Evolutionary conservation across 2,888 invertebrate species (phyloP).

Genomic region (Druceiella hillmani): DNA sequence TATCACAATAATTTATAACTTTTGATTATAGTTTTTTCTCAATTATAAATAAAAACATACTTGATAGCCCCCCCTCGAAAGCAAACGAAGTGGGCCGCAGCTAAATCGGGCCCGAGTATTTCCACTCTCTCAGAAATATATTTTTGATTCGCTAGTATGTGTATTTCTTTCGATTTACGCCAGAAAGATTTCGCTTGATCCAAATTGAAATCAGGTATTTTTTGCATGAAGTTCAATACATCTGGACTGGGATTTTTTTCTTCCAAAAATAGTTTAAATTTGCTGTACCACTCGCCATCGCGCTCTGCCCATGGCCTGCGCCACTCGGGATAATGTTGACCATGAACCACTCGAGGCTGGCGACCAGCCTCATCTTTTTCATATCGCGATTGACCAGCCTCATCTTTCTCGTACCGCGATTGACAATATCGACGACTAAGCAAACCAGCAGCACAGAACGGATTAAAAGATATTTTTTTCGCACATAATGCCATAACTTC

Average conservation of each 20-base stretch:
- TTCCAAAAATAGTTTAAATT: slow-evolving; percentile 49
- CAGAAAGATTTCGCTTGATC: slow-evolving; percentile 53
- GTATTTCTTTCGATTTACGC: slow-evolving; percentile 39
- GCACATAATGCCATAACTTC: too few species aligned
- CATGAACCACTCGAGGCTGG: slow-evolving; percentile 33
- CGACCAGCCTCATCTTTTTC: slow-evolving; percentile 34
- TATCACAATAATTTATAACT: too few species aligned
- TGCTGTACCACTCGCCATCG: slow-evolving; percentile 52
- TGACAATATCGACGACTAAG: too few species aligned
- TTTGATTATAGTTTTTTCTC: too few species aligned
- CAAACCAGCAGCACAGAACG: too few species aligned
- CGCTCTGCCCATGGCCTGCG: slow-evolving; percentile 55
- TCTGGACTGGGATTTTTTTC: slow-evolving; percentile 39
- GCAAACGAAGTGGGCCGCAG: slow-evolving; percentile 80
- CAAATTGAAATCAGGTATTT: slow-evolving; percentile 49
- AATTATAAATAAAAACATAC: slow-evolving; percentile 28
- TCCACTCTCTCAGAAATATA: slow-evolving; percentile 55
- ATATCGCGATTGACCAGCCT: slow-evolving; percentile 39
- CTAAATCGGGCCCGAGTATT: slow-evolving; percentile 72
- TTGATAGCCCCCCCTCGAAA: slow-evolving; percentile 70
- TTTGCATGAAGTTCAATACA: slow-evolving; percentile 40
- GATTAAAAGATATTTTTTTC: too few species aligned
- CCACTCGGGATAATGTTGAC: slow-evolving; percentile 53
- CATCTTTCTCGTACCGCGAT: too few species aligned
- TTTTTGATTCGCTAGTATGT: slow-evolving; percentile 54